Evolutionary conservation across 2,888 invertebrate genomes (phyloP), one percentile per base, ranked within the genome.

Genomic region (Danaus chrysippus): DNA sequence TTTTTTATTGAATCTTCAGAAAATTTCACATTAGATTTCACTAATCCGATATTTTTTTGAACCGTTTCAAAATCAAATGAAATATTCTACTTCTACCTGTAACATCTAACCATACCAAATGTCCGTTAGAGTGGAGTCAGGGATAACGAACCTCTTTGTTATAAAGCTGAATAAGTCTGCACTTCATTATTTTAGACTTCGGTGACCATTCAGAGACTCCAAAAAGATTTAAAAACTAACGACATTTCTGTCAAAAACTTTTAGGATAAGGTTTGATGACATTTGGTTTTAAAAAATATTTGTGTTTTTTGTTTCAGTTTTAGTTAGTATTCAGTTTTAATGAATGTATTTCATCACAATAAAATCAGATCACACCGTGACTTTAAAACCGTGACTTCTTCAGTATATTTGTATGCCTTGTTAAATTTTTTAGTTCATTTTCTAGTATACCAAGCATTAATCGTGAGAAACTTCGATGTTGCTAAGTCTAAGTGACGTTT

Each of bases 331-430:
- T 54, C n/a, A n/a, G n/a, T 52, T 59, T 13, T 64, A 58, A 61
- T 52, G 42, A 59, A 62, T 42, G 41, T 46, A 13, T 41, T 44
- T 56, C 44, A n/a, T 41, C 9, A 49, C 54, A 57, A 65, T 59
- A 59, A 62, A 65, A 57, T n/a, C 62, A n/a, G 43, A n/a, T 62
- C 56, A 52, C 55, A 43, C 54, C 42, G 42, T 42, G 43, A 46
- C 10, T n/a, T n/a, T n/a, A n/a, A n/a, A n/a, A n/a, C n/a, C n/a
- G n/a, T n/a, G n/a, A n/a, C n/a, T n/a, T n/a, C n/a, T n/a, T n/a
- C 23, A 23, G 23, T 23, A 23, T 23, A 23, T 23, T 23, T 23
- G 5, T 5, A 23, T 23, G 23, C 23, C 2, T 23, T 3, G 23
- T 23, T 23, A 23, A 3, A 23, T 23, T 23, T 23, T 23, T 23